Conservation (phyloP, 2,888 invertebrate genomes). For the Himalopsyche tibetana region DNA sequence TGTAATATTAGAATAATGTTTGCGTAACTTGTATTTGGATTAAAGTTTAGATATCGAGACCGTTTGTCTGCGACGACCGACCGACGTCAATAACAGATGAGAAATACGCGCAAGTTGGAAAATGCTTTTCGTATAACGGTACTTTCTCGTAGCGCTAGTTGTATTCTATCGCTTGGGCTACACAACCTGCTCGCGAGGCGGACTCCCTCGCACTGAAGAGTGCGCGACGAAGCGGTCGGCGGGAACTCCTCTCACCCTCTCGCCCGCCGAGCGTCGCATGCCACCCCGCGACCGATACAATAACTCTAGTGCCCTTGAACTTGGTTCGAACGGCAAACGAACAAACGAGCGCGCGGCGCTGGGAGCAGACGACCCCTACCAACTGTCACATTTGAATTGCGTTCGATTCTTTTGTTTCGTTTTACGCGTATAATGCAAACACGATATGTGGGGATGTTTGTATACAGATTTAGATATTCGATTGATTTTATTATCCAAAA, state of each 20-base stretch:
- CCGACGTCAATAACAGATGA: slow-evolving; percentile 65
- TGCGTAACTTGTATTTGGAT: slow-evolving; percentile 29
- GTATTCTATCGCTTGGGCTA: slow-evolving; percentile 70
- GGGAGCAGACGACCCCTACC: slow-evolving; percentile 56
- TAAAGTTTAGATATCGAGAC: slow-evolving; percentile 16
- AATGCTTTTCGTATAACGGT: slow-evolving; percentile 59
- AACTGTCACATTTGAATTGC: slow-evolving; percentile 58
- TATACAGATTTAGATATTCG: no score
- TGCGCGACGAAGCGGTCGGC: slow-evolving; percentile 75
- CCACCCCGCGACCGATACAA: slow-evolving; percentile 31
- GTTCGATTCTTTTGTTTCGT: slow-evolving; percentile 58
- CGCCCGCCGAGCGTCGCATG: slow-evolving; percentile 67
- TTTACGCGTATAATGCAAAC: not conserved
- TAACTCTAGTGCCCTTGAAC: slow-evolving; percentile 70
- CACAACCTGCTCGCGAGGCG: slow-evolving; percentile 78
- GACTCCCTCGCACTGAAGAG: slow-evolving; percentile 79
- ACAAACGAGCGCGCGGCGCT: slow-evolving; percentile 59
- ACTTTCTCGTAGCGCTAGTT: slow-evolving; percentile 55
- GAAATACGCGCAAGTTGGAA: slow-evolving; percentile 56
- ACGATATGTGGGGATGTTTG: not conserved
- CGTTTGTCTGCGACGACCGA: slow-evolving; percentile 50
- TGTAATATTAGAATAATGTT: slow-evolving; percentile 2
- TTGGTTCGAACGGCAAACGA: slow-evolving; percentile 69
- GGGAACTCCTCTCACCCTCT: slow-evolving; percentile 73
- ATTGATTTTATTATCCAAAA: no score